Percentiles rank a stretch among this genome's conserved stretches.
phyloP scores from a whole-genome alignment of 2,888 invertebrate genomes.

The Ethmia dodecea region DNA sequence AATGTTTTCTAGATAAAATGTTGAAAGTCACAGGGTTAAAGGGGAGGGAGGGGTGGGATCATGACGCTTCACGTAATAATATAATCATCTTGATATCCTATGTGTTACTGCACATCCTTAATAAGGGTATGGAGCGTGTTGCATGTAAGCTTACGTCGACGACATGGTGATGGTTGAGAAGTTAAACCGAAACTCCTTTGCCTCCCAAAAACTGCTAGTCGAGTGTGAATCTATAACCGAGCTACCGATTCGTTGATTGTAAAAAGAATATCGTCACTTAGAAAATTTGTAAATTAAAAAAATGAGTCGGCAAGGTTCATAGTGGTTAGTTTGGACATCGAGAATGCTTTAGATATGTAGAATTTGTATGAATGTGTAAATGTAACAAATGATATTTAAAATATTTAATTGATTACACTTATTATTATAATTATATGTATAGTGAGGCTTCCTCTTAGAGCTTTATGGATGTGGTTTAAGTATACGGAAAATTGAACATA shows the following conservation, averaged over 20 bases:
- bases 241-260: constrained; percentile 35
- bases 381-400: constrained; percentile 65
- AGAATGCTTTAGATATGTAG: constrained; percentile 62
- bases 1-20: constrained; percentile 8
- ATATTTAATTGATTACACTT: constrained; percentile 39
- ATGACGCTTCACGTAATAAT: too few species aligned
- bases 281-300: constrained; percentile 33
- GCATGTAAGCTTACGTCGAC: too few species aligned
- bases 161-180: too few species aligned
- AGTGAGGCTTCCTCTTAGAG: constrained; percentile 75
- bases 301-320: constrained; percentile 29
- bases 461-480: constrained; percentile 71
- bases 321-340: constrained; percentile 51
- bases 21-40: constrained; percentile 24
- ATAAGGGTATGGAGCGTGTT: too few species aligned
- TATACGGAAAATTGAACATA: constrained; percentile 71
- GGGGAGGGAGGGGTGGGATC: too few species aligned
- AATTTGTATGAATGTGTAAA: constrained; percentile 68
- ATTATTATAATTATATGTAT: constrained; percentile 60
- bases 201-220: constrained; percentile 56
- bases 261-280: constrained; percentile 26
- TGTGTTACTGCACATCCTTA: too few species aligned
- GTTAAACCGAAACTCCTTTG: too few species aligned
- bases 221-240: constrained; percentile 60
- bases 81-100: too few species aligned